Base-by-base conservation (phyloP, 1,140 invertebrate genomes). In the Berghia stephanieae region DNA sequence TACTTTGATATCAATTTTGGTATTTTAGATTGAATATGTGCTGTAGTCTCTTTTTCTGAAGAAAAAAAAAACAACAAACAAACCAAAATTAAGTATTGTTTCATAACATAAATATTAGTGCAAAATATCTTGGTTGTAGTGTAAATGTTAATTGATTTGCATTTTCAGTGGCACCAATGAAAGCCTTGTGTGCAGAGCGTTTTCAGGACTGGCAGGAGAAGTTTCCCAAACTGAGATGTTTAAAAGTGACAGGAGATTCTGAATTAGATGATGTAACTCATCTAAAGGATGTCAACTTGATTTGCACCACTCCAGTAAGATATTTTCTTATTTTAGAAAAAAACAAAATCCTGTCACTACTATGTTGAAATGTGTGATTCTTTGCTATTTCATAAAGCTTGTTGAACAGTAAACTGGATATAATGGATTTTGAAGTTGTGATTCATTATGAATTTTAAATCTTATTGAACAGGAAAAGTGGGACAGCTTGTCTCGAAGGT, bases 181-280 rank as follows among this genome's bases (percentile, higher is more conserved):
- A 95, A 89, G 93, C 94, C 0, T 85, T 96, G 24, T 95, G 94
- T 83, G 90, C 92, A 49, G 94, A 96, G 89, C 90, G 92, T 77
- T 91, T 91, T 80, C 84, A 88, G 5, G 94, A 95, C 88, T 96
- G 94, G 94, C 90, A 92, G 78, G 84, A 89, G 34, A 94, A 94
- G 86, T 94, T 95, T 87, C 89, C 88, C 10, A 93, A 93, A 1
- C 63, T 95, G 4, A 88, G 90, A 13, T 93, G 93, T 80, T 90
- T 93, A 55, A 93, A 94, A 86, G 89, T 95, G 2, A 96, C 94
- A 4, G 94, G 94, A 3, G 94, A 95, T 86, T 92, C 91, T 52
- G 92, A 94, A 69, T 83, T 90, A n/a, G 90, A 93, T 42, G 92
- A 94, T 81, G 92, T 93, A 78, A 88, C 87, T 79, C 81, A 85